Evolutionary conservation across 2,797 vertebrate species (phyloP), one percentile per base, ranked within the genome.

Genomic region (Aulostomus chinensis): DNA sequence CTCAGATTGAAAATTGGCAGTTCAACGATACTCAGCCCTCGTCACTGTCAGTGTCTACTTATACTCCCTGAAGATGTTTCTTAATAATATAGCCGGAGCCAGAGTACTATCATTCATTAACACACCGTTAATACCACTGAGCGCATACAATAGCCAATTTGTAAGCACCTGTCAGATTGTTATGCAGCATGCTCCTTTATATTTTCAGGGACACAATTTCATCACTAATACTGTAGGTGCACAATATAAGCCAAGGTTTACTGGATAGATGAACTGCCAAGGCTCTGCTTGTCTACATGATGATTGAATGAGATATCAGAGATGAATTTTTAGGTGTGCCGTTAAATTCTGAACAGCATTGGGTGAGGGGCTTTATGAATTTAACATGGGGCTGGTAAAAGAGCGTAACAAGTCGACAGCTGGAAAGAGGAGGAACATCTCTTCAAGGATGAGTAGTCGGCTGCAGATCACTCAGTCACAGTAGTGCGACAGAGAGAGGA

Each of bases 381-480:
- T 73, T 68, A 63, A 79, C 77, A 88, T 83, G 59, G 8, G 13
- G 66, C 66, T 21, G 60, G 66, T 68, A 61, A 71, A 72, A 55
- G 25, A 81, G 63, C 31, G 36, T 37, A 63, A 72, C 57, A 18
- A 76, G 70, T 50, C 35, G 58, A 71, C 74, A 78, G 82, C 75
- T 83, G 81, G 73, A 73, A 77, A 71, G 73, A 84, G 62, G 65
- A 77, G 66, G 70, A 75, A 72, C 72, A 78, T 81, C 60, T 58
- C 72, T 74, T 83, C 63, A 74, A 58, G 80, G 76, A 72, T 79
- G 81, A 84, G 67, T 69, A 66, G 53, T 79, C 58, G 33, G 73
- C 62, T 57, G 68, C 78, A 80, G 78, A 83, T 76, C 72, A 56
- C 68, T 81, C 80, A 68, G 69, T 82, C 73, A 74, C 55, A 63